Conservation (phyloP, 2,888 invertebrate genomes). For the Scaeva pyrastri region DNA sequence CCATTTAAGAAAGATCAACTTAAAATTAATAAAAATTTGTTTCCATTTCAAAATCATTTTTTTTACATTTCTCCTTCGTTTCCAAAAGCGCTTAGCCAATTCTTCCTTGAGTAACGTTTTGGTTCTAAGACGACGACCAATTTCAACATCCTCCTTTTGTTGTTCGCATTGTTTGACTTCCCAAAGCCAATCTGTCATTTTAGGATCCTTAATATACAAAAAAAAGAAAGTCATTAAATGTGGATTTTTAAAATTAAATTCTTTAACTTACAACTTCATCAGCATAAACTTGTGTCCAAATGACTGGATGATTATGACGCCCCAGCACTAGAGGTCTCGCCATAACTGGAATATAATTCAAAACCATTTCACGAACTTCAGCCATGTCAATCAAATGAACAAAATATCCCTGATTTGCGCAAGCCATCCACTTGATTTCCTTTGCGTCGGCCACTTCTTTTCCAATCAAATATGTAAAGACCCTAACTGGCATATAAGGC, state of each 20-base stretch:
- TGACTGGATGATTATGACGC: slow-evolving; percentile 93
- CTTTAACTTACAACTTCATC: slow-evolving; percentile 90
- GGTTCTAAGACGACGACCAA: slow-evolving; percentile 85
- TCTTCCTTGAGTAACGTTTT: slow-evolving; percentile 87
- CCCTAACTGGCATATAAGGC: slow-evolving; percentile 93
- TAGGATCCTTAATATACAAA: slow-evolving; percentile 88
- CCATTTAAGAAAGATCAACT: slow-evolving; percentile 6
- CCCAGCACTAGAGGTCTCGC: slow-evolving; percentile 97
- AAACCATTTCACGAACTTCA: slow-evolving; percentile 98
- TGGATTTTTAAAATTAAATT: not conserved
- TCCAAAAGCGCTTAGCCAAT: slow-evolving; percentile 84
- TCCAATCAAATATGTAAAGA: slow-evolving; percentile 99
- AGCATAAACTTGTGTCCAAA: slow-evolving; percentile 98
- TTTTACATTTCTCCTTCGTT: slow-evolving; percentile 77
- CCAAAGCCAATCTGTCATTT: slow-evolving; percentile 96
- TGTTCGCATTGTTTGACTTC: slow-evolving; percentile 92
- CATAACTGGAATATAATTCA: slow-evolving; percentile 98
- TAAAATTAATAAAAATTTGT: no score
- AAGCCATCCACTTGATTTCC: slow-evolving; percentile 99
- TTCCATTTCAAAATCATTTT: not conserved
- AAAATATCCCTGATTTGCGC: slow-evolving; percentile 97
- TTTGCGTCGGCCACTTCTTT: slow-evolving; percentile 95
- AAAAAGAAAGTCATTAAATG: not conserved
- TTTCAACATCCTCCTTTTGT: slow-evolving; percentile 90
- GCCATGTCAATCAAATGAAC: slow-evolving; percentile 98